Base-by-base conservation (phyloP, 2,888 invertebrate genomes). In the Melanostoma mellinum region DNA sequence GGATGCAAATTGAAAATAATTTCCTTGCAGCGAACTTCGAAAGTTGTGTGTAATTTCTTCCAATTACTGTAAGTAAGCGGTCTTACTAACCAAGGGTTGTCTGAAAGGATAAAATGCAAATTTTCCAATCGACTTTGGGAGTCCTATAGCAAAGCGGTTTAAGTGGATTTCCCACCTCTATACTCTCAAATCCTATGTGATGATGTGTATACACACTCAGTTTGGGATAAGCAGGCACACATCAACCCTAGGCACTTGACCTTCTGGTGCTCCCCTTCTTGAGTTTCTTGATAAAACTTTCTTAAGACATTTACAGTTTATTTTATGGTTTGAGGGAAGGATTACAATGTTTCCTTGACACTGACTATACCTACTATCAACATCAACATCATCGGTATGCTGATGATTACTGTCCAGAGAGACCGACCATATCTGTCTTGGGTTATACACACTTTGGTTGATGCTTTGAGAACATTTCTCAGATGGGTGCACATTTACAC, bases 1-100 rank as follows among this genome's bases (percentile, higher is more conserved):
- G 40, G 46, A 71, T 75, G 67, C 65, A 71, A 74, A 84, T 74
- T 79, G 71, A 71, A 79, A 60, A 74, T 71, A 52, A 74, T 79
- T 69, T 79, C 68, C 73, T 73, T 78, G 61, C 61, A 68, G 33
- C 46, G 48, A 69, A 77, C 69, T 74, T 60, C 40, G 42, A 71
- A 74, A 78, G 74, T 84, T 60, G 75, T 79, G 71, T 84, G 84
- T 84, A 84, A 84, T 79, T 79, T 79, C 79, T 79, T 79, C 75
- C 84, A 84, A 84, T 84, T 84, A 84, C 84, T 55, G 56, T 79
- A 84, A 84, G 84, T 84, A 79, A 84, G 84, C 79, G 74, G 84
- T 79, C 65, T 75, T 33, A 65, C 53, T 20, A 20, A 65, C 60
- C 58, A 65, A 46, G 69, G 74, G 58, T 79, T 84, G 69, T 48